A percentile compares a stretch with the other conserved stretches of the same genome.
These are phyloP conservation scores for Gadopsis bispinosus DNA, from an alignment of 2,797 vertebrate species.

Conservation along the genomic window DNA sequence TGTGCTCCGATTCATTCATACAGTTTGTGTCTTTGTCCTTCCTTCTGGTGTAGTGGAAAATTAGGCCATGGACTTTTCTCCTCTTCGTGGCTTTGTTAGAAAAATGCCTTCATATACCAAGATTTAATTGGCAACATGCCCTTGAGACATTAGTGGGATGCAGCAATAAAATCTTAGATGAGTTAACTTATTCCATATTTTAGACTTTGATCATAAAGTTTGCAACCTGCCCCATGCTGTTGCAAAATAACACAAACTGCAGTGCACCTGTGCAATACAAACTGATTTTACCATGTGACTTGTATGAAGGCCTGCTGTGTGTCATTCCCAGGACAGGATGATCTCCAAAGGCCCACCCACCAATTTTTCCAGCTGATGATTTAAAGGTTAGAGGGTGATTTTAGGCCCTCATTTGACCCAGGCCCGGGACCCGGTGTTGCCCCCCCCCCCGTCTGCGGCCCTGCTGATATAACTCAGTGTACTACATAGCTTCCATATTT, in stretches of 20 bases:
- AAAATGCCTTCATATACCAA: background rate
- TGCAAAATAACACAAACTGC: slow-evolving; percentile 12
- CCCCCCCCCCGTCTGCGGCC: no score
- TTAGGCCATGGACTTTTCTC: slow-evolving; percentile 23
- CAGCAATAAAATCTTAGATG: slow-evolving; percentile 25
- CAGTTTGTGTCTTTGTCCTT: background rate
- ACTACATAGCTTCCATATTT: background rate
- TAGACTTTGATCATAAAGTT: slow-evolving; percentile 7
- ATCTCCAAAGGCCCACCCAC: no score
- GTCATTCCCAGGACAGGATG: no score
- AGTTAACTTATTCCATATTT: slow-evolving; percentile 9
- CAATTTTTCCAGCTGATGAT: no score
- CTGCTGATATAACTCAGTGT: background rate
- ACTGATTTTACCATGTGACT: background rate
- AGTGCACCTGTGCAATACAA: background rate
- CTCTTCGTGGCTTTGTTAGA: slow-evolving; percentile 2
- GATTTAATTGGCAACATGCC: slow-evolving; percentile 42
- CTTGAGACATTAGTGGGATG: slow-evolving; percentile 35
- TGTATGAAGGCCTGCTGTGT: no score
- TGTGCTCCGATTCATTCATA: background rate
- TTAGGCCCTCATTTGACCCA: no score
- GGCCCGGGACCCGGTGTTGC: no score
- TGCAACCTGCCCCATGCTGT: background rate
- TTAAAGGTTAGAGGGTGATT: no score
- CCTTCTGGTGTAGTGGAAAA: background rate